Evolutionary conservation across 2,113 vertebrate species (phyloP).

Genomic region (Ondatra zibethicus): DNA sequence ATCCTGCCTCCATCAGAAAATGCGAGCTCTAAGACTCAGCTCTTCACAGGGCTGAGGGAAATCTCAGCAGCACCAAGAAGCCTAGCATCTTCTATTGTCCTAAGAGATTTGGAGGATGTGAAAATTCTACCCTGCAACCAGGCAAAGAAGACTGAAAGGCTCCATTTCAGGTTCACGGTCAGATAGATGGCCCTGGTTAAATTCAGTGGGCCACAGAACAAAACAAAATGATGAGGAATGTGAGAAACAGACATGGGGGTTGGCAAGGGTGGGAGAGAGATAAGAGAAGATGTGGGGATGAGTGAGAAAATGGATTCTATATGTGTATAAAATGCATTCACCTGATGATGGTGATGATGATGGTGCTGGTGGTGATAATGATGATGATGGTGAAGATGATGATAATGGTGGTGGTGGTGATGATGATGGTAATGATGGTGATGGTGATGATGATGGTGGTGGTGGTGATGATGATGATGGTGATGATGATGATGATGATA

Average conservation of each 20-base stretch:
- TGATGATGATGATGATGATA: too few relatives aligned
- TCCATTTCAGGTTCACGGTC: neutral
- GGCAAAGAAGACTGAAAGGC: neutral
- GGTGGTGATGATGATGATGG: accelerated
- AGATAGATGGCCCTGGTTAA: neutral
- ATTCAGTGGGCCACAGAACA: neutral
- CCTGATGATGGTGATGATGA: too few relatives aligned
- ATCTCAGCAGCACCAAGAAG: neutral
- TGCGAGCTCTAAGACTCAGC: neutral
- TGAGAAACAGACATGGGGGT: neutral
- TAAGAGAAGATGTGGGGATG: neutral
- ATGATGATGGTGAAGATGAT: accelerated
- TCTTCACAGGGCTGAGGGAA: neutral
- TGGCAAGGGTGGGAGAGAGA: too few relatives aligned
- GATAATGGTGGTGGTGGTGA: accelerated
- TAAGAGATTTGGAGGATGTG: neutral
- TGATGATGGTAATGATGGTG: accelerated
- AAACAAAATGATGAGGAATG: neutral
- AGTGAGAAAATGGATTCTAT: neutral
- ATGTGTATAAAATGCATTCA: too few relatives aligned
- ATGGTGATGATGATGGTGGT: accelerated
- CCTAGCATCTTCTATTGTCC: neutral
- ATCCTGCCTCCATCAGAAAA: neutral
- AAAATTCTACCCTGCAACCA: neutral
- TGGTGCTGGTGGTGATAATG: too few relatives aligned